These are phyloP conservation scores for Folsomia manolachei DNA, from an alignment of 2,888 invertebrate genomes.

Conservation along the genomic window DNA sequence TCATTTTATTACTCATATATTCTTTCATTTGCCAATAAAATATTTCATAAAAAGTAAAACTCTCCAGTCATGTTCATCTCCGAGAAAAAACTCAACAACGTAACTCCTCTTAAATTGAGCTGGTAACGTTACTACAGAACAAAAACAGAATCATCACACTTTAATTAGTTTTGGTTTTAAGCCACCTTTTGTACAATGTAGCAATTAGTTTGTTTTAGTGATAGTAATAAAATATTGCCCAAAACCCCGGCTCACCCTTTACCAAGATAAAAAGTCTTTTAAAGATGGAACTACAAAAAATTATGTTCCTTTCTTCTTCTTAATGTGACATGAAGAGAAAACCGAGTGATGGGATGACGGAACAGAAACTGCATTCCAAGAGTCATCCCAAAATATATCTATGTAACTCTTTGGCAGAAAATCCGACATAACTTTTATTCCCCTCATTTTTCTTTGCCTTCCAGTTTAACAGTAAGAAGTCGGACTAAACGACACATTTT, in stretches of 20 bases:
- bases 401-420: too few species aligned
- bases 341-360: too few species aligned
- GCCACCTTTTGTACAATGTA: not conserved
- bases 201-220: slow-evolving; percentile 18
- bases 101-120: not conserved
- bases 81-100: too few species aligned
- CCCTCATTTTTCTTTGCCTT: not conserved
- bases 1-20: not conserved
- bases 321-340: not conserved
- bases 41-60: not conserved
- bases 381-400: too few species aligned
- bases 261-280: not conserved
- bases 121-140: too few species aligned
- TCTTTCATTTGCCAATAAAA: not conserved
- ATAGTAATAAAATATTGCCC: not conserved
- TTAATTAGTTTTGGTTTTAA: too few species aligned
- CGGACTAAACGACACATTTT: not conserved
- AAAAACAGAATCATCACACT: too few species aligned
- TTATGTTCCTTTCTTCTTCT: not conserved
- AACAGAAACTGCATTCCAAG: too few species aligned
- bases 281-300: not conserved
- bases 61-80: not conserved
- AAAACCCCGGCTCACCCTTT: not conserved
- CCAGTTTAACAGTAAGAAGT: not conserved
- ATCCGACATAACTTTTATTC: too few species aligned